phyloP scores from a whole-genome alignment of 30 jellyfish, hydroid and myxozoan species.

The Pelagia noctiluca region DNA sequence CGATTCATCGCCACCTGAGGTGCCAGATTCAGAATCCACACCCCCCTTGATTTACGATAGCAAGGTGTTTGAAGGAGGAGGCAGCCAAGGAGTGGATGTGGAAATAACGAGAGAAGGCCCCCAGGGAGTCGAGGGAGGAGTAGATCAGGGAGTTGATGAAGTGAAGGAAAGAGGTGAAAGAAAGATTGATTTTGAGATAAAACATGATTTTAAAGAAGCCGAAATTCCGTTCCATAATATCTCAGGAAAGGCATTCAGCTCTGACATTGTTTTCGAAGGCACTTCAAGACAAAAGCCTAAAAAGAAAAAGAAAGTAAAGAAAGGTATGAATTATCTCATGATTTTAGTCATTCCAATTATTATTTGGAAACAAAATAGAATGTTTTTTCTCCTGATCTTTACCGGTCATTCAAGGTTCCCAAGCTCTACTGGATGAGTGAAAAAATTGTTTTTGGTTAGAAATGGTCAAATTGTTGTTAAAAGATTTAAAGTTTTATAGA shows the following conservation, averaged over 20 bases:
- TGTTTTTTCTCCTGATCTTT: no score
- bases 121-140: not conserved
- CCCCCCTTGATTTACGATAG: not conserved
- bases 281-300: slow-evolving; percentile 81
- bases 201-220: slow-evolving; percentile 75
- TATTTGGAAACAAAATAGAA: no score
- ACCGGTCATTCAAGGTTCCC: no score
- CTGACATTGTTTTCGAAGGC: slow-evolving; percentile 97
- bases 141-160: not conserved
- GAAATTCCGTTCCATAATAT: slow-evolving; percentile 83
- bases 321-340: slow-evolving; percentile 7
- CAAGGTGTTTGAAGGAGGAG: slow-evolving; percentile 21
- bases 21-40: not conserved
- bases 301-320: slow-evolving; percentile 26
- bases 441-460: no score
- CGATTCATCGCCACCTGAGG: no score
- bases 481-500: no score
- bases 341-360: no score
- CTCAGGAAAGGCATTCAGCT: slow-evolving; percentile 71
- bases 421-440: no score
- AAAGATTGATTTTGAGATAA: slow-evolving; percentile 52
- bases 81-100: slow-evolving; percentile 21
- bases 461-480: no score
- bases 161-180: not conserved
- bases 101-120: not conserved